These are phyloP conservation scores for Echinops telfairi DNA, from an alignment of 2,113 vertebrate genomes.

Conservation along the genomic window DNA sequence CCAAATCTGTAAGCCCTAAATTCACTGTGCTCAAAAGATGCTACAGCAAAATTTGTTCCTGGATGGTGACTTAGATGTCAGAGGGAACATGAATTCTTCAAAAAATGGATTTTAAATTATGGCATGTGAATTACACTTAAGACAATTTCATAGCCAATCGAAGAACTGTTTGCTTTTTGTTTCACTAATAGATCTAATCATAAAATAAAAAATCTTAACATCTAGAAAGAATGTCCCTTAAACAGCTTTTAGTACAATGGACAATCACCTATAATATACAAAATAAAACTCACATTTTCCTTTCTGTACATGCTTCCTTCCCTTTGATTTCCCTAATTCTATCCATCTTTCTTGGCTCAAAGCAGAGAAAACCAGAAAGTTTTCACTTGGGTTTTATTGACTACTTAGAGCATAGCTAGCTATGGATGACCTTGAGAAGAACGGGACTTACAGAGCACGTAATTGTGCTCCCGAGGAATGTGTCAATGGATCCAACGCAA, in stretches of 20 bases:
- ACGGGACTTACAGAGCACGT: too few species aligned
- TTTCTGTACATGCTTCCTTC: not conserved
- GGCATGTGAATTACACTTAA: slow-evolving; percentile 13
- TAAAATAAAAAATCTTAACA: slow-evolving; percentile 5
- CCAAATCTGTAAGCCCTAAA: not conserved
- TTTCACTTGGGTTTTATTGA: too few species aligned
- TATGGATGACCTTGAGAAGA: too few species aligned
- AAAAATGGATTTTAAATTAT: slow-evolving; percentile 28
- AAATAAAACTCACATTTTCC: slow-evolving; percentile 23
- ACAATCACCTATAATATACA: not conserved
- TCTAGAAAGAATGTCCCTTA: not conserved
- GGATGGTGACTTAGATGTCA: not conserved
- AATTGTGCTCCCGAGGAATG: too few species aligned
- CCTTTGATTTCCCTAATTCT: slow-evolving; percentile 28
- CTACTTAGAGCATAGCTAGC: too few species aligned
- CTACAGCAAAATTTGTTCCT: slow-evolving; percentile 17
- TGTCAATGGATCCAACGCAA: too few species aligned
- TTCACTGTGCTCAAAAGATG: not conserved
- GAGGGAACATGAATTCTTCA: not conserved
- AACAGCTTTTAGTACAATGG: slow-evolving; percentile 13
- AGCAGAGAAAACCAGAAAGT: too few species aligned
- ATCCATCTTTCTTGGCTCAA: not conserved
- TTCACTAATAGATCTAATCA: slow-evolving; percentile 13
- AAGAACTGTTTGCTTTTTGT: slow-evolving; percentile 32
- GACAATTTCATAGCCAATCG: not conserved